A percentile compares a stretch with the other conserved stretches of the same genome.
Conservation (phyloP, 2,113 vertebrate species). For the Bostrychus sinensis region DNA sequence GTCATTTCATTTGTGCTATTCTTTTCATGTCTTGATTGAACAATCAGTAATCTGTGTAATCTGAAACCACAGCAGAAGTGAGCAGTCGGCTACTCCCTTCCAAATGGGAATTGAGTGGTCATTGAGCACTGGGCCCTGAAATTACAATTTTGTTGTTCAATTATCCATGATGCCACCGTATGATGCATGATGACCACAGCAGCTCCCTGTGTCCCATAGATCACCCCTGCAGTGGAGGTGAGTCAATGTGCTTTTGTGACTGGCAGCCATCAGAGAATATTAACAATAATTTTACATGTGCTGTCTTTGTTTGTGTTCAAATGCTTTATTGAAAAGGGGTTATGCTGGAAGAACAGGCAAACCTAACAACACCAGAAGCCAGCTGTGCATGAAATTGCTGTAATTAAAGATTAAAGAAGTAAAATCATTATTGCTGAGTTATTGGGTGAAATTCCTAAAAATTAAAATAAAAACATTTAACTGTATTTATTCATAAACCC, state of each 20-base stretch:
- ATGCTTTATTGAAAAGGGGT: conserved; percentile 30
- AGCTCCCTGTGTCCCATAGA: conserved; percentile 18
- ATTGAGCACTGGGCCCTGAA: conserved; percentile 70
- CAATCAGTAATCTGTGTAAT: conserved; percentile 20
- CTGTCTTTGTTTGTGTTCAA: conserved; percentile 16
- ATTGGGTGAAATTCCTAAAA: not conserved
- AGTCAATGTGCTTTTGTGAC: conserved; percentile 27
- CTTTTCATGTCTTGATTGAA: conserved; percentile 25
- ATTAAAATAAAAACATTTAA: too few species aligned
- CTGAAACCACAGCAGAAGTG: conserved; percentile 58
- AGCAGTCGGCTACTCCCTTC: conserved; percentile 46
- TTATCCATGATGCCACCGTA: conserved; percentile 65
- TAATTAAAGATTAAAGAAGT: conserved; percentile 60
- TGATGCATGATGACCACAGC: conserved; percentile 56
- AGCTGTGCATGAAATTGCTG: conserved; percentile 57
- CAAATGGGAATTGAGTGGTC: conserved; percentile 47
- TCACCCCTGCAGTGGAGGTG: conserved; percentile 20
- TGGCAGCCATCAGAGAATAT: conserved; percentile 30
- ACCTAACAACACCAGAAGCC: conserved; percentile 24
- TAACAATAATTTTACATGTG: conserved; percentile 10
- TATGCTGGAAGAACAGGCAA: conserved; percentile 26
- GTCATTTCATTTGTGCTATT: conserved; percentile 25
- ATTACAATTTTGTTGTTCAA: conserved; percentile 73
- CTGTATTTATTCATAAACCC: too few species aligned
- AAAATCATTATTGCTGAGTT: conserved; percentile 32